Percentiles rank a stretch among this genome's conserved stretches.
phyloP scores from a whole-genome alignment of 2,888 invertebrate genomes.

The Strigamia maritima region DNA sequence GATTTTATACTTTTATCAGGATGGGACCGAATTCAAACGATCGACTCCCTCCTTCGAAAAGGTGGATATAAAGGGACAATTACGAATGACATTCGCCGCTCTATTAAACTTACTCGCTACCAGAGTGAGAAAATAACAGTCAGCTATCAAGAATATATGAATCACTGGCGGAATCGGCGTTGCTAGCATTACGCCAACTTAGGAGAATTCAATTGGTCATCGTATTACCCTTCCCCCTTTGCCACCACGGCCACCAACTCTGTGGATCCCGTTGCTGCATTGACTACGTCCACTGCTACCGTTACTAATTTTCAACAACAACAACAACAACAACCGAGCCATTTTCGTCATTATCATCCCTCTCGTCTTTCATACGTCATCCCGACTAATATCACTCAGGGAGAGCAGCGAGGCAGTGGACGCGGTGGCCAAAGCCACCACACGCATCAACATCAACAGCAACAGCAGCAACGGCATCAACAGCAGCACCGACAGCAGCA shows the following conservation, averaged over 20 bases:
- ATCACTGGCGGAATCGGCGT: slow-evolving; percentile 60
- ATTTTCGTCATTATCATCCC: slow-evolving; percentile 36
- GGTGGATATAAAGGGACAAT: slow-evolving; percentile 92
- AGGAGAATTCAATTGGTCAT: slow-evolving; percentile 40
- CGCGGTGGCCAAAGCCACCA: background rate
- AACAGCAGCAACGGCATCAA: slow-evolving; percentile 23
- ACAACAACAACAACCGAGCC: slow-evolving; percentile 39
- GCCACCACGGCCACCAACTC: slow-evolving; percentile 26
- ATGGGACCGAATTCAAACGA: slow-evolving; percentile 98
- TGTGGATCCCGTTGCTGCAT: slow-evolving; percentile 6
- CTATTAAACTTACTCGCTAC: slow-evolving; percentile 91
- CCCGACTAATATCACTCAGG: slow-evolving; percentile 37
- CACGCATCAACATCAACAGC: background rate
- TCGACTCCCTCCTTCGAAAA: slow-evolving; percentile 94
- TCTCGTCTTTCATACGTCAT: slow-evolving; percentile 38
- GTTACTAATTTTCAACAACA: slow-evolving; percentile 20
- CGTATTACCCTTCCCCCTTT: slow-evolving; percentile 30
- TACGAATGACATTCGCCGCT: slow-evolving; percentile 79
- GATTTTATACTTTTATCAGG: slow-evolving; percentile 61
- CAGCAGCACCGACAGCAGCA: slow-evolving; percentile 15
- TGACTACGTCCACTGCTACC: slow-evolving; percentile 31
- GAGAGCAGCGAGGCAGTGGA: slow-evolving; percentile 15
- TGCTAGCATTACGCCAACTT: slow-evolving; percentile 54
- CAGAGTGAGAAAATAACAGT: slow-evolving; percentile 93
- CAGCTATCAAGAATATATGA: slow-evolving; percentile 72